phyloP scores from a whole-genome alignment of 2,888 invertebrate species.

The Drosophila bunnanda region DNA sequence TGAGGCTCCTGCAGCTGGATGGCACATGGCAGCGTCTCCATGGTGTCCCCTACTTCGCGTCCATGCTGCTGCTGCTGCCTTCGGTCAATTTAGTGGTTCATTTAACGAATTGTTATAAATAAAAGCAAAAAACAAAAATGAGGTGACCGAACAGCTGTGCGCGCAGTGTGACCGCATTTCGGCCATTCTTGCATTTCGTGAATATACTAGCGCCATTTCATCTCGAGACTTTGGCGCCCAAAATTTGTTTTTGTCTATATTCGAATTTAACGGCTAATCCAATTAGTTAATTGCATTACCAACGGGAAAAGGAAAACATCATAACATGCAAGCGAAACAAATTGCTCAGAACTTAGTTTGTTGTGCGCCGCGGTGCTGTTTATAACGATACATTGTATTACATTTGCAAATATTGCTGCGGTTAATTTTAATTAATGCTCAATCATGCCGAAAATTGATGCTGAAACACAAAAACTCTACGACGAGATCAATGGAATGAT shows the following conservation, averaged over 20 bases:
- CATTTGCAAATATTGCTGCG: constrained; percentile 22
- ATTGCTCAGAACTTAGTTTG: constrained; percentile 62
- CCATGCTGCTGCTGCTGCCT: constrained; percentile 45
- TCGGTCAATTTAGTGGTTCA: constrained; percentile 16
- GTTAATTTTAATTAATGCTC: constrained; percentile 39
- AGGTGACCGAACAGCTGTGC: constrained; percentile 61
- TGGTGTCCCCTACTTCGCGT: constrained; percentile 27
- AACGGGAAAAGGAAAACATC: constrained; percentile 53
- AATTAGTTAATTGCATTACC: constrained; percentile 82
- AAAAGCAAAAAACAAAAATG: constrained; percentile 49
- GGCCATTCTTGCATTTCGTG: background rate
- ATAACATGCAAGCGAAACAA: constrained; percentile 61
- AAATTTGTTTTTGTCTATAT: constrained; percentile 19
- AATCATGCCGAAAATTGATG: constrained; percentile 92
- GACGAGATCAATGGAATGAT: constrained; percentile 93
- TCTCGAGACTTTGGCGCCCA: constrained; percentile 20
- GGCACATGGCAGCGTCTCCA: constrained; percentile 63
- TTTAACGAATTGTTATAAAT: constrained; percentile 39
- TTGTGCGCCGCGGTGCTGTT: constrained; percentile 56
- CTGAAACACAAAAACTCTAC: constrained; percentile 91
- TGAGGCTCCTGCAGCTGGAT: constrained; percentile 53
- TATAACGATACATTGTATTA: constrained; percentile 33
- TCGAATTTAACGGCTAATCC: constrained; percentile 65
- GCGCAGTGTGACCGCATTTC: constrained; percentile 20
- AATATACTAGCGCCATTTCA: background rate